A percentile compares a stretch with the other conserved stretches of the same genome.
Evolutionary conservation across 1,140 invertebrate species (phyloP).

Genomic region (Araneus ventricosus): DNA sequence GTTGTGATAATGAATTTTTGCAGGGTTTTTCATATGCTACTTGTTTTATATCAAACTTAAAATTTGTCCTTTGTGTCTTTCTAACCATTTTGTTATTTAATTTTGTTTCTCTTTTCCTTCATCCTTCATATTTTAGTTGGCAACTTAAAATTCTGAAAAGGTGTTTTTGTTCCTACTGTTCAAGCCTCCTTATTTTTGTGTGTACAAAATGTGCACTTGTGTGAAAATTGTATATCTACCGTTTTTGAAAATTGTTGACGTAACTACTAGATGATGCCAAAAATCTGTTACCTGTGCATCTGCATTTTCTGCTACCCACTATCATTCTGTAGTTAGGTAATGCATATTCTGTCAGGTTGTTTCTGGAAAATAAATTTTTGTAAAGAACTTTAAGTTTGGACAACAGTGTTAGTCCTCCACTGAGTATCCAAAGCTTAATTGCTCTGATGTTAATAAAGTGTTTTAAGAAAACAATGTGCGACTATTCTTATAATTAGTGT

Average conservation of each 20-base stretch:
- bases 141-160: not conserved
- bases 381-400: conserved; percentile 62
- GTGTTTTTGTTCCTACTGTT: conserved; percentile 46
- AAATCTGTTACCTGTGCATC: conserved; percentile 56
- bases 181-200: conserved; percentile 8
- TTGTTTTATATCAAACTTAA: conserved; percentile 14
- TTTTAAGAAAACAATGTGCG: conserved; percentile 52
- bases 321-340: conserved; percentile 48
- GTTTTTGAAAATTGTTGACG: conserved; percentile 43
- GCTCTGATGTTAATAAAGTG: conserved; percentile 72
- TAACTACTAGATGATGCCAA: conserved; percentile 61
- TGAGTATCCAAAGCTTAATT: conserved; percentile 60
- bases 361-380: conserved; percentile 56
- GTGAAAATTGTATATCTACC: conserved; percentile 39
- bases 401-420: conserved; percentile 35
- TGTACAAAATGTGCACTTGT: not conserved
- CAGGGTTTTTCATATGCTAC: conserved; percentile 30
- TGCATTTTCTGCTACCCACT: conserved; percentile 65
- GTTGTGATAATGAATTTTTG: conserved; percentile 56
- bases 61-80: conserved; percentile 1
- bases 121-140: not conserved
- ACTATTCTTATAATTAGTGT: not conserved
- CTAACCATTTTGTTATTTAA: not conserved
- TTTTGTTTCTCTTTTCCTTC: not conserved
- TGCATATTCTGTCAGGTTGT: conserved; percentile 70